Conservation (phyloP, 2,888 invertebrate genomes). For the Cactoblastis cactorum region DNA sequence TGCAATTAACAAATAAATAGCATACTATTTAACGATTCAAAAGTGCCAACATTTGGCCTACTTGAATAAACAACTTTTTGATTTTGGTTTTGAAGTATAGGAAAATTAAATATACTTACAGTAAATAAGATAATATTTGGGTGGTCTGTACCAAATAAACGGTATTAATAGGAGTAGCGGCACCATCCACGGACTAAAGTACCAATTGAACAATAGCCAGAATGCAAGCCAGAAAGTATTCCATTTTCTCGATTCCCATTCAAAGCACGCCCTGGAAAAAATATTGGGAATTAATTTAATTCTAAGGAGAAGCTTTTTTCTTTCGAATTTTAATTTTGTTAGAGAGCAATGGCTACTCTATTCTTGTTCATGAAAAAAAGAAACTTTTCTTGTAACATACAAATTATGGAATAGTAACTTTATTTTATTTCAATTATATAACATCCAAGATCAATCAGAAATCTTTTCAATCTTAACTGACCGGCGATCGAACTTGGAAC, state of each 20-base stretch:
- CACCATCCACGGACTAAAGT: constrained; percentile 95
- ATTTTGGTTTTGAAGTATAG: too few relatives aligned
- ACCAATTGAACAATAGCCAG: constrained; percentile 92
- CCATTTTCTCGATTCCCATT: constrained; percentile 94
- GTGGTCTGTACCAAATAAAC: constrained; percentile 79
- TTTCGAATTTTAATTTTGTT: constrained; percentile 14
- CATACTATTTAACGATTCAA: neutral
- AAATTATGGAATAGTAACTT: too few relatives aligned
- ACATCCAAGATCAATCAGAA: too few relatives aligned
- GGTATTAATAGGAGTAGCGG: constrained; percentile 90
- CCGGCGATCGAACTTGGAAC: too few relatives aligned
- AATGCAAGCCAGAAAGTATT: constrained; percentile 88
- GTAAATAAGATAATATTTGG: constrained; percentile 41
- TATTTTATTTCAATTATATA: too few relatives aligned
- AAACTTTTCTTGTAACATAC: neutral
- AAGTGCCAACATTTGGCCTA: too few relatives aligned
- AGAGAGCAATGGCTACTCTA: too few relatives aligned
- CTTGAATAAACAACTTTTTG: too few relatives aligned
- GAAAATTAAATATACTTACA: too few relatives aligned
- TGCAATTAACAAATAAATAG: too few relatives aligned
- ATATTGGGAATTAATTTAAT: constrained; percentile 14
- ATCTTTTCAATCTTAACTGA: too few relatives aligned
- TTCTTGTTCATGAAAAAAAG: neutral
- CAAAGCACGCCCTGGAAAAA: constrained; percentile 92
- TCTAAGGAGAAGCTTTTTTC: neutral